phyloP scores from a whole-genome alignment of 2,113 vertebrate species.

The Progne subis region DNA sequence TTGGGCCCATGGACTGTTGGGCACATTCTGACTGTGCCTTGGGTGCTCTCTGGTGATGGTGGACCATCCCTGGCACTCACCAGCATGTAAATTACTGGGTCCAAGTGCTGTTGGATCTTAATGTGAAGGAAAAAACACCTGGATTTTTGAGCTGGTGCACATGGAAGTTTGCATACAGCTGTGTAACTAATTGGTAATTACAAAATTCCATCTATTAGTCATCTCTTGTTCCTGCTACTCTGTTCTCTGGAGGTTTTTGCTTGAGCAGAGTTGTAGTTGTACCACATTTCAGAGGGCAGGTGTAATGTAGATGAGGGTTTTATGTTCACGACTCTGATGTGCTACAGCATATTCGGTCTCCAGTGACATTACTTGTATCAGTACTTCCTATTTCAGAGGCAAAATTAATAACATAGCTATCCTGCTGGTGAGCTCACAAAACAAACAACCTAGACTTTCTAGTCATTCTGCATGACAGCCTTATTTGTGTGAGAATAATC shows the following conservation, averaged over 20 bases:
- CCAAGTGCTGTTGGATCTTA: not conserved
- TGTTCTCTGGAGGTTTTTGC: not conserved
- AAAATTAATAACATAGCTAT: not conserved
- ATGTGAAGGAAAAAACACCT: not conserved
- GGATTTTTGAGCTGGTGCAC: not conserved
- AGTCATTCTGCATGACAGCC: not conserved
- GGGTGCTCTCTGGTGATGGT: not conserved
- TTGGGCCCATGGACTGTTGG: not conserved
- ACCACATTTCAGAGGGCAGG: not conserved
- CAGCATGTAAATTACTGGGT: not conserved
- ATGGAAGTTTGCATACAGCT: not conserved
- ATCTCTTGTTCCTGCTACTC: not conserved
- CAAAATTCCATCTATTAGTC: not conserved
- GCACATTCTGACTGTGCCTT: not conserved
- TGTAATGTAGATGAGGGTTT: not conserved
- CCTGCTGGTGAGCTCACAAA: not conserved
- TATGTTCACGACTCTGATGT: not conserved
- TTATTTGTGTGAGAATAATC: conserved; percentile 5
- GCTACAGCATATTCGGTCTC: not conserved
- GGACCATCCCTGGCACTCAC: not conserved
- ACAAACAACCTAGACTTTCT: not conserved
- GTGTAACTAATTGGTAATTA: not conserved
- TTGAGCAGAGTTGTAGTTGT: not conserved
- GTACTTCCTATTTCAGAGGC: not conserved
- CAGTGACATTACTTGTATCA: not conserved